Evolutionary conservation across 1,140 invertebrate genomes (phyloP).

Genomic region (Ceratina japonica): DNA sequence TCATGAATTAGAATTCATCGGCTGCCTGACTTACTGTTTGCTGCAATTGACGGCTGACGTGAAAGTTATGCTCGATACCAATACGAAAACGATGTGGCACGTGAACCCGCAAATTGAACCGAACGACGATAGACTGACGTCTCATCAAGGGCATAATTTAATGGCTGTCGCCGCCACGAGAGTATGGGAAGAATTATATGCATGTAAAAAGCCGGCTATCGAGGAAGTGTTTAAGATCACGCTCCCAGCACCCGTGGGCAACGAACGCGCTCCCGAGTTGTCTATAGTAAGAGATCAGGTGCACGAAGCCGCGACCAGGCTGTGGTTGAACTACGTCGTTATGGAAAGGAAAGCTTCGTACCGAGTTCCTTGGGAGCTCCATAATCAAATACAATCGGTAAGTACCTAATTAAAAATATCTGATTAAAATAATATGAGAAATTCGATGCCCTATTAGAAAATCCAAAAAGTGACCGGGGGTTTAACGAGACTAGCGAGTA

Average conservation of each 20-base stretch:
- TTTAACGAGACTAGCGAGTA: constrained; percentile 90
- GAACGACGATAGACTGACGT: constrained; percentile 87
- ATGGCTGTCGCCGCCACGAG: constrained; percentile 93
- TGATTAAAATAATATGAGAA: neutral
- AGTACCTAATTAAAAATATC: constrained; percentile 55
- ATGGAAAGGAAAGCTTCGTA: constrained; percentile 92
- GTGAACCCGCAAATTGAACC: constrained; percentile 89
- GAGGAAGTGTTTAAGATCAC: constrained; percentile 96
- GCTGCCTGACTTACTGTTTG: constrained; percentile 97
- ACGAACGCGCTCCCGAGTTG: constrained; percentile 90
- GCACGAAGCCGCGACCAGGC: constrained; percentile 89
- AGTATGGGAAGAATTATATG: constrained; percentile 98
- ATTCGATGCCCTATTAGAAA: constrained; percentile 79
- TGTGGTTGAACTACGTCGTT: constrained; percentile 96
- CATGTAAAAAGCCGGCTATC: constrained; percentile 96
- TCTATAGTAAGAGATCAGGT: constrained; percentile 89
- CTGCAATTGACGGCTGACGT: constrained; percentile 95
- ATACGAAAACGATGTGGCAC: constrained; percentile 92
- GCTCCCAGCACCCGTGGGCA: constrained; percentile 83
- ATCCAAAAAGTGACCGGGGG: constrained; percentile 97
- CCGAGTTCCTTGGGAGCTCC: constrained; percentile 92
- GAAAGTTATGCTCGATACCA: constrained; percentile 89
- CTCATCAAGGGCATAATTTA: constrained; percentile 90
- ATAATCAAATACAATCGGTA: constrained; percentile 95
- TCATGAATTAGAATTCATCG: constrained; percentile 96